Evolutionary conservation across 1,140 invertebrate species (phyloP).

Genomic region (Acromyrmex heyeri): DNA sequence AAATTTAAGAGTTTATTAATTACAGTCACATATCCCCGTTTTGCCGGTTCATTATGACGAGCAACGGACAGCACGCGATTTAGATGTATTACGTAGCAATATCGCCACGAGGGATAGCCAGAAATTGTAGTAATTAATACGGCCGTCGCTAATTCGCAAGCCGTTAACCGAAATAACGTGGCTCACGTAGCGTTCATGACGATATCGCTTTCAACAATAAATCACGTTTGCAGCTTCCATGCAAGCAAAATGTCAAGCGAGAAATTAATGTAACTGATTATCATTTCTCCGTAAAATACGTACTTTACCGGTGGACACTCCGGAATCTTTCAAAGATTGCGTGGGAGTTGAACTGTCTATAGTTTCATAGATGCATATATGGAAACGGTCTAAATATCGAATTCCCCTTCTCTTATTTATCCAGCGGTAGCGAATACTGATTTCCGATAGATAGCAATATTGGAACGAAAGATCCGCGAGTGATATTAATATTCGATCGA

Average conservation of each 20-base stretch:
- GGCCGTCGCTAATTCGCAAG: slow-evolving; percentile 55
- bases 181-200: slow-evolving; percentile 16
- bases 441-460: not conserved
- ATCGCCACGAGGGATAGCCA: slow-evolving; percentile 11
- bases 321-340: not conserved
- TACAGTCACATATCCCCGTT: not conserved
- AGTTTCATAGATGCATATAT: not conserved
- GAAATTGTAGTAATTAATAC: slow-evolving; percentile 71
- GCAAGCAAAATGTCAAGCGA: not conserved
- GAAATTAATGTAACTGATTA: slow-evolving; percentile 18
- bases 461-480: slow-evolving; percentile 4
- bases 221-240: slow-evolving; percentile 34
- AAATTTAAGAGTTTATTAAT: slow-evolving; percentile 38
- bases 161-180: slow-evolving; percentile 63
- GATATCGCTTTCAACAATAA: slow-evolving; percentile 13
- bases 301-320: not conserved
- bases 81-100: slow-evolving; percentile 34
- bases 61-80: slow-evolving; percentile 28
- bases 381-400: not conserved
- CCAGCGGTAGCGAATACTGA: not conserved
- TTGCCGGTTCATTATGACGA: slow-evolving; percentile 29
- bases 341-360: not conserved
- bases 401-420: slow-evolving; percentile 12
- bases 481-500: slow-evolving; percentile 23
- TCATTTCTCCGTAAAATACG: not conserved